Evolutionary conservation across 2,888 invertebrate species (phyloP).

Genomic region (Oconnorella tubifera): DNA sequence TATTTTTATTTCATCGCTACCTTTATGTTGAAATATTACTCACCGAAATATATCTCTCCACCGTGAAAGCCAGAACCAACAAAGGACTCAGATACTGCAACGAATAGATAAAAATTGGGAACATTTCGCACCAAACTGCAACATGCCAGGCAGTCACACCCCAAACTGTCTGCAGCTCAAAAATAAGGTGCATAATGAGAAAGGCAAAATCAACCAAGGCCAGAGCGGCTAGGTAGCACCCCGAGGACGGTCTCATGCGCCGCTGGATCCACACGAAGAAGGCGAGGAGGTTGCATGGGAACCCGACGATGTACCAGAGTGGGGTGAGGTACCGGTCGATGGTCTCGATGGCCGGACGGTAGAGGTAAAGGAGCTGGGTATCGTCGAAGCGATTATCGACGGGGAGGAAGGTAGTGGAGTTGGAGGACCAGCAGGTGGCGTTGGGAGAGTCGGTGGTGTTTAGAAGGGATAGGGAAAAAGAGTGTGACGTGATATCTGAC

Average conservation of each 20-base stretch:
- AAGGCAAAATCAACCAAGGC: conserved; percentile 52
- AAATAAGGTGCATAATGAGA: conserved; percentile 46
- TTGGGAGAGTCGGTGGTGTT: background rate
- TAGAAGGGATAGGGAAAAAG: too few species aligned
- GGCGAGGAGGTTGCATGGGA: conserved; percentile 53
- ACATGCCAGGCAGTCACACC: conserved; percentile 38
- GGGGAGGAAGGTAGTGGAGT: background rate
- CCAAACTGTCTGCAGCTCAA: conserved; percentile 48
- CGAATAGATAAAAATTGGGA: conserved; percentile 47
- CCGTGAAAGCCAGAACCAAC: conserved; percentile 53
- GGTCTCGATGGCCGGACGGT: conserved; percentile 27
- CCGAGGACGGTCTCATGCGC: conserved; percentile 54
- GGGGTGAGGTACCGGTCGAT: conserved; percentile 47
- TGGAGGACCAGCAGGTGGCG: background rate
- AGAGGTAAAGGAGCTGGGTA: conserved; percentile 18
- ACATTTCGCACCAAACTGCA: conserved; percentile 49
- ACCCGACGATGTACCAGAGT: conserved; percentile 50
- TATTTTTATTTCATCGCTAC: too few species aligned
- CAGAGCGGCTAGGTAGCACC: conserved; percentile 53
- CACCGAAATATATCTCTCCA: conserved; percentile 52
- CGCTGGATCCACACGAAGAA: conserved; percentile 53
- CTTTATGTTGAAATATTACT: background rate
- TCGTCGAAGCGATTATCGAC: background rate
- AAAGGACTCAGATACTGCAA: conserved; percentile 52
- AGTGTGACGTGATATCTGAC: too few species aligned